Percentiles rank a stretch among this genome's conserved stretches.
Evolutionary conservation across 2,888 invertebrate genomes (phyloP).

Genomic region (Diplazon laetatorius): DNA sequence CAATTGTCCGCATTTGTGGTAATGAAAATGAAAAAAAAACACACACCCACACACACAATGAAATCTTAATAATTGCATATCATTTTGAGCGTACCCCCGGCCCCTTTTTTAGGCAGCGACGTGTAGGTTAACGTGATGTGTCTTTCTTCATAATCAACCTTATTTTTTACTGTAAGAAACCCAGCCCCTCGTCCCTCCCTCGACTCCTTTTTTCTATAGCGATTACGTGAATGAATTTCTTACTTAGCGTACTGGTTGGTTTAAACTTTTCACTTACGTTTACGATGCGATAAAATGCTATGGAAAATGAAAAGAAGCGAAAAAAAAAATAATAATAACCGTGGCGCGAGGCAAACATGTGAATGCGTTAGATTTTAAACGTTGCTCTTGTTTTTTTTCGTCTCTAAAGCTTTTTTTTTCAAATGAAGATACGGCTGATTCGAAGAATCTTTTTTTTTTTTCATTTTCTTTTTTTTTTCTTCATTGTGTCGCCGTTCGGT

Average conservation of each 20-base stretch:
- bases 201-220: slow-evolving; percentile 76
- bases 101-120: slow-evolving; percentile 75
- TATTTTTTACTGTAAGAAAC: slow-evolving; percentile 78
- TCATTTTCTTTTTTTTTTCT: no score
- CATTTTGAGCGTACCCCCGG: slow-evolving; percentile 72
- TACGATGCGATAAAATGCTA: slow-evolving; percentile 63
- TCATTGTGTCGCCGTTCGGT: slow-evolving; percentile 53
- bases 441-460: slow-evolving; percentile 5
- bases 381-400: slow-evolving; percentile 38
- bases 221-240: slow-evolving; percentile 77
- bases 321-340: no score
- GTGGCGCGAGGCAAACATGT: slow-evolving; percentile 50
- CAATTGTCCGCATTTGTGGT: slow-evolving; percentile 69
- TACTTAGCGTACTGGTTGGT: slow-evolving; percentile 80
- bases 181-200: slow-evolving; percentile 18
- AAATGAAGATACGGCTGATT: slow-evolving; percentile 27
- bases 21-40: no score
- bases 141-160: slow-evolving; percentile 79
- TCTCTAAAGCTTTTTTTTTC: no score
- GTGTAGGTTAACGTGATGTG: slow-evolving; percentile 77
- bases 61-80: slow-evolving; percentile 67
- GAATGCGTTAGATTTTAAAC: slow-evolving; percentile 22
- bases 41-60: slow-evolving; percentile 48
- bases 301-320: no score
- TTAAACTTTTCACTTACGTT: slow-evolving; percentile 79